Conservation (phyloP, 2,888 invertebrate species). For the Panzeria rudis region DNA sequence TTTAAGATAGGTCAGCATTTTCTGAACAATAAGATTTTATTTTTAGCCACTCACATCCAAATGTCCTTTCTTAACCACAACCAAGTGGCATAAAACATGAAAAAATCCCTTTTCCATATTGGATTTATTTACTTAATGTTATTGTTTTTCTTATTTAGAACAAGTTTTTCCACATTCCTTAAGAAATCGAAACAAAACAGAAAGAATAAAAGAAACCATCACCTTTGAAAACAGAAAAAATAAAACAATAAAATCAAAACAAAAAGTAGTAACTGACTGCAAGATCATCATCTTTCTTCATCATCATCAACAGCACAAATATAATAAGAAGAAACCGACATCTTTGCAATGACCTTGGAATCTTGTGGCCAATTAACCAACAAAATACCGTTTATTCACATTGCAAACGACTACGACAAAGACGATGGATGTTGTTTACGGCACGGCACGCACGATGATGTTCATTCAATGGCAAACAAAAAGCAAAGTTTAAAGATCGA, state of each 20-base stretch:
- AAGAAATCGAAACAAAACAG: constrained; percentile 24
- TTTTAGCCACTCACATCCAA: constrained; percentile 16
- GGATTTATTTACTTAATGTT: background rate
- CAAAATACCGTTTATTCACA: constrained; percentile 70
- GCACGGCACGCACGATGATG: background rate
- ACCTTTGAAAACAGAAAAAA: constrained; percentile 2
- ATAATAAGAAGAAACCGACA: constrained; percentile 1
- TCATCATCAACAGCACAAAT: background rate
- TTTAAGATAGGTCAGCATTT: constrained; percentile 23
- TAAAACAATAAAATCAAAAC: constrained; percentile 23
- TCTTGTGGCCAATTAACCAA: constrained; percentile 70
- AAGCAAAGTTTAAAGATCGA: constrained; percentile 12
- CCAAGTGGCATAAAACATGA: background rate
- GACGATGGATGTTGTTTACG: background rate
- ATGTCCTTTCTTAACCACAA: constrained; percentile 1
- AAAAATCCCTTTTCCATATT: constrained; percentile 11
- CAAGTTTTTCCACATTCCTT: constrained; percentile 66
- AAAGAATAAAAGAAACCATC: constrained; percentile 6
- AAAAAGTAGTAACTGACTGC: constrained; percentile 16
- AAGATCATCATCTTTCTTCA: constrained; percentile 21
- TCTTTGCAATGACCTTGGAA: constrained; percentile 61
- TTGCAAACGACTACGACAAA: constrained; percentile 11
- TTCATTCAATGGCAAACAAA: constrained; percentile 1
- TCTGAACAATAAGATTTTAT: background rate
- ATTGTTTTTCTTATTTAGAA: constrained; percentile 7